Percentiles rank a stretch among this genome's conserved stretches.
phyloP scores from a whole-genome alignment of 2,888 invertebrate species.

The Plagodis dolabraria region DNA sequence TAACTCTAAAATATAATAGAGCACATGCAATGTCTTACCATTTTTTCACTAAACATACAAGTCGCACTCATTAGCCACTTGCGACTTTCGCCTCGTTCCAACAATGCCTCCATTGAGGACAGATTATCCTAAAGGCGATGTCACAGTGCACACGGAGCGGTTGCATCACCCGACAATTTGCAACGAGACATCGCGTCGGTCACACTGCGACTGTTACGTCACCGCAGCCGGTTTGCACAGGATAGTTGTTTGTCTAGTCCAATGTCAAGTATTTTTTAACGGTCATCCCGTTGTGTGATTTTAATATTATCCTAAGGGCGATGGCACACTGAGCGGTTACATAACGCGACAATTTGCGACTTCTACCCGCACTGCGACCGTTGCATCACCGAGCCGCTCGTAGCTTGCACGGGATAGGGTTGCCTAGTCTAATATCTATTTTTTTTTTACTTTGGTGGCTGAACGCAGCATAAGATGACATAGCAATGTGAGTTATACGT shows the following conservation, averaged over 20 bases:
- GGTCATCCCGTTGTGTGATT: too few relatives aligned
- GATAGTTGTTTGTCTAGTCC: neutral
- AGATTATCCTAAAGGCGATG: constrained; percentile 23
- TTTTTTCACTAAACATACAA: too few relatives aligned
- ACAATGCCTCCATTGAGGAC: constrained; percentile 2
- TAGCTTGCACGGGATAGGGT: constrained; percentile 7
- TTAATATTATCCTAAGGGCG: constrained; percentile 18
- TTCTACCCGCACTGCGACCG: constrained; percentile 15
- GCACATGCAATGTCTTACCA: too few relatives aligned
- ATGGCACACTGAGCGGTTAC: constrained; percentile 24
- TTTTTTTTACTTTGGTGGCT: too few relatives aligned
- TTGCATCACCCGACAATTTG: constrained; percentile 29
- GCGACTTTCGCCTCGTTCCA: neutral
- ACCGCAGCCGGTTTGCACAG: constrained; percentile 19
- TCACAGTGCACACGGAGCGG: constrained; percentile 27
- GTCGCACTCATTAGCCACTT: too few relatives aligned
- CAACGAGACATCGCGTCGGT: neutral
- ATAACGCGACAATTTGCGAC: constrained; percentile 23
- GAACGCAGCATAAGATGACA: too few relatives aligned
- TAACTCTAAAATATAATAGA: too few relatives aligned
- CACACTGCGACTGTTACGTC: constrained; percentile 37
- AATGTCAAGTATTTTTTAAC: too few relatives aligned
- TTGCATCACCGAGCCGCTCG: constrained; percentile 16
- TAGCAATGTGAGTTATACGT: too few relatives aligned
- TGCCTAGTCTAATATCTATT: neutral